These are phyloP conservation scores for Prietella phreatophila DNA, from an alignment of 2,113 vertebrate genomes.

Conservation along the genomic window DNA sequence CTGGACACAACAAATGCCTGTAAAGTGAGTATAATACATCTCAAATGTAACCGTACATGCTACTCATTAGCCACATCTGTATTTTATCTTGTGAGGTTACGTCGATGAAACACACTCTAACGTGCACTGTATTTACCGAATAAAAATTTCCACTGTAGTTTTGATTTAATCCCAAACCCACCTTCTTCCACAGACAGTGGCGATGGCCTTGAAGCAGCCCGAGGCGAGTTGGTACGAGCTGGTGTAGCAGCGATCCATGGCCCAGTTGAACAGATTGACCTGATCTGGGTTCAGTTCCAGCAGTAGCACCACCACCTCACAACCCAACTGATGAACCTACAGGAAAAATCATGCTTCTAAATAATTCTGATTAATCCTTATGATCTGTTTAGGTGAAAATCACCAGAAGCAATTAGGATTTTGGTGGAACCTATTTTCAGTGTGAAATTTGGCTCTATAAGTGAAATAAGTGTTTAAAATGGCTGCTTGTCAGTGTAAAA, in stretches of 20 bases:
- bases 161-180: conserved; percentile 53
- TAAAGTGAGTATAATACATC: not conserved
- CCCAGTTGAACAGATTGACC: conserved; percentile 96
- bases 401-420: not conserved
- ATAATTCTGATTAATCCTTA: not conserved
- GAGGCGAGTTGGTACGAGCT: conserved; percentile 94
- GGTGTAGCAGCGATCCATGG: conserved; percentile 96
- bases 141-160: not conserved
- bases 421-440: too few relatives aligned
- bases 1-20: not conserved
- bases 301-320: conserved; percentile 93
- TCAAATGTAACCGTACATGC: not conserved
- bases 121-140: not conserved
- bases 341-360: not conserved
- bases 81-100: not conserved
- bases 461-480: too few relatives aligned
- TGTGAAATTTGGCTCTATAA: too few relatives aligned
- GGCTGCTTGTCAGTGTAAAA: too few relatives aligned
- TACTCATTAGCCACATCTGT: not conserved
- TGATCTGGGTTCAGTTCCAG: conserved; percentile 96
- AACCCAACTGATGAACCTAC: conserved; percentile 95
- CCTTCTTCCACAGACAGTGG: conserved; percentile 96
- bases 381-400: not conserved
- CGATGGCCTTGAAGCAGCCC: conserved; percentile 97
- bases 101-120: not conserved